Evolutionary conservation across 2,888 invertebrate species (phyloP).

Genomic region (Siphlonurus alternatus): DNA sequence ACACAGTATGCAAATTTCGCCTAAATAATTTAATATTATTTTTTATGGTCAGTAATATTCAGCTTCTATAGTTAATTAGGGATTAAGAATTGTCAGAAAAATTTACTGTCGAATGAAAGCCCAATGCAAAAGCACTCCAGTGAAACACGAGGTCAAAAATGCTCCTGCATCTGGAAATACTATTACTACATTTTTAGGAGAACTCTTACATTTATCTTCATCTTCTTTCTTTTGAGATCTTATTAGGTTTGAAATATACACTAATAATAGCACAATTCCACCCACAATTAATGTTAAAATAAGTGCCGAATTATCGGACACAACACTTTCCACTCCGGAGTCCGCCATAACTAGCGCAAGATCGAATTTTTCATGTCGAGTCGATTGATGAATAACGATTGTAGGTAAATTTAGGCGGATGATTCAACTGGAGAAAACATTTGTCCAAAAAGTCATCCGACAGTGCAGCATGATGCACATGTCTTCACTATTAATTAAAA

Average conservation of each 20-base stretch:
- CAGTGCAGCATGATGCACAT: too few relatives aligned
- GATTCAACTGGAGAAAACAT: neutral
- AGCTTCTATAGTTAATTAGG: too few relatives aligned
- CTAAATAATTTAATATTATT: too few relatives aligned
- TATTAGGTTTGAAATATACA: slow-evolving; percentile 14
- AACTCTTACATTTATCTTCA: slow-evolving; percentile 14
- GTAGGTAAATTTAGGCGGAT: neutral
- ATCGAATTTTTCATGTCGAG: neutral
- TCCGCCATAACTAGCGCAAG: slow-evolving; percentile 11
- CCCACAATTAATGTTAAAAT: slow-evolving; percentile 14
- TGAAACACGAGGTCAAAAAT: neutral
- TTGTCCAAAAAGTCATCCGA: neutral
- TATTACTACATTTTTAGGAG: neutral
- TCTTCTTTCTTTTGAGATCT: slow-evolving; percentile 12
- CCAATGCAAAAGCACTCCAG: too few relatives aligned
- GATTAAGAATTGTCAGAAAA: too few relatives aligned
- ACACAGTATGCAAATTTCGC: too few relatives aligned
- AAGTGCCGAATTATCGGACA: slow-evolving; percentile 12
- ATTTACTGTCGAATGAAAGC: too few relatives aligned
- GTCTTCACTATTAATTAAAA: too few relatives aligned
- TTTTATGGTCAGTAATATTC: too few relatives aligned
- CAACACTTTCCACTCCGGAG: slow-evolving; percentile 9
- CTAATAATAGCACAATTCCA: slow-evolving; percentile 12
- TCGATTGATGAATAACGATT: neutral
- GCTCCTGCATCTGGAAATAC: neutral